Conservation (phyloP, 2,113 vertebrate species). For the Myrmecophaga tridactyla region DNA sequence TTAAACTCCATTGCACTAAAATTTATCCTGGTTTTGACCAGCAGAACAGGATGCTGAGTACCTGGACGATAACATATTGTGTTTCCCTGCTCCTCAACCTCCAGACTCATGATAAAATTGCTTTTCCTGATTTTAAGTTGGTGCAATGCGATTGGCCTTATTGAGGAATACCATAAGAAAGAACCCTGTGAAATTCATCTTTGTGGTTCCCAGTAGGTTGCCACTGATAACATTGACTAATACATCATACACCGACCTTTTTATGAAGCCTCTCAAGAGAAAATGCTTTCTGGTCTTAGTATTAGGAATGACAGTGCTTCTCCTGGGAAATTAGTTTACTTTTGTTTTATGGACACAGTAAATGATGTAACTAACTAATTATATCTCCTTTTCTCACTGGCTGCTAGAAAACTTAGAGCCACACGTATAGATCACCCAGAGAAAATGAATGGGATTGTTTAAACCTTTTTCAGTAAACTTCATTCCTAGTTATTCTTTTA, state of each 20-base stretch:
- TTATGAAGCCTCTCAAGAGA: slow-evolving; percentile 43
- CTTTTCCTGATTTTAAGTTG: slow-evolving; percentile 51
- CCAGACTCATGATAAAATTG: background rate
- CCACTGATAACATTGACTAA: background rate
- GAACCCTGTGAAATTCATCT: slow-evolving; percentile 4
- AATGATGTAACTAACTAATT: slow-evolving; percentile 11
- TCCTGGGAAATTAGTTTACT: slow-evolving; percentile 44
- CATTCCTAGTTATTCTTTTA: background rate
- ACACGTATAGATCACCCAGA: slow-evolving; percentile 9
- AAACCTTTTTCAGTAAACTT: slow-evolving; percentile 16
- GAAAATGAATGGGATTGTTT: background rate
- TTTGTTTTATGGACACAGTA: slow-evolving; percentile 42
- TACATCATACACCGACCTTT: background rate
- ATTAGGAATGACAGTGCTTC: slow-evolving; percentile 50
- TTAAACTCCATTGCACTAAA: background rate
- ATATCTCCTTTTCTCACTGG: slow-evolving; percentile 29
- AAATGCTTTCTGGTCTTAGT: slow-evolving; percentile 18
- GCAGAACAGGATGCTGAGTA: background rate
- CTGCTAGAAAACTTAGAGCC: slow-evolving; percentile 7
- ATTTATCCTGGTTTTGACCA: background rate
- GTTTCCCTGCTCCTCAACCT: background rate
- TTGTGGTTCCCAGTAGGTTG: background rate
- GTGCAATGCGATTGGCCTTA: background rate
- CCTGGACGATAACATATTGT: background rate
- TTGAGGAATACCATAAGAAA: background rate